These are phyloP conservation scores for Pogona vitticeps DNA, from an alignment of 2,113 vertebrate genomes.

Conservation along the genomic window DNA sequence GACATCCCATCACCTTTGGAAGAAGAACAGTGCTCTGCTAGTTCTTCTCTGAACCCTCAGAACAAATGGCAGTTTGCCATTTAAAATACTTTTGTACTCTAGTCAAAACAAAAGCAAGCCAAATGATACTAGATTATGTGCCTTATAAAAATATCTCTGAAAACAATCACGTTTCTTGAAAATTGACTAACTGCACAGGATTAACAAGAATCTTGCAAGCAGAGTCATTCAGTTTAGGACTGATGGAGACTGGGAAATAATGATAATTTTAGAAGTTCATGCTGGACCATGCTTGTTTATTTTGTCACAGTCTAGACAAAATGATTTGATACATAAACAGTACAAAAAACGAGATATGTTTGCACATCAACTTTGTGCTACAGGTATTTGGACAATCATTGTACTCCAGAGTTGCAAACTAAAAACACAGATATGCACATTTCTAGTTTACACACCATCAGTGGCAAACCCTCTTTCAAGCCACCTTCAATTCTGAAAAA, in stretches of 20 bases:
- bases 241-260: background rate
- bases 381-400: too few relatives aligned
- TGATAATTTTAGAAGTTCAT: background rate
- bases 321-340: too few relatives aligned
- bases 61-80: background rate
- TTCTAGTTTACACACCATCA: background rate
- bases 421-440: background rate
- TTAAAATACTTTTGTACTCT: background rate
- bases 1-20: conserved; percentile 8
- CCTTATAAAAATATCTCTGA: conserved; percentile 12
- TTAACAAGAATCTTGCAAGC: background rate
- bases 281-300: background rate
- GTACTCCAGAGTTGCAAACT: too few relatives aligned
- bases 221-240: background rate
- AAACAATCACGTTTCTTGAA: background rate
- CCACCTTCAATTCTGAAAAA: background rate
- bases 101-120: background rate
- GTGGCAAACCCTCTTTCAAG: background rate
- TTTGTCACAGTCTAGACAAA: background rate
- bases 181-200: background rate
- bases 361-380: too few relatives aligned
- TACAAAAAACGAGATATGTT: background rate
- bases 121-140: background rate
- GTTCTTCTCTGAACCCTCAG: conserved; percentile 2
- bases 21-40: background rate